Base-by-base conservation (phyloP, 2,888 invertebrate species). In the Sepiola atlantica region DNA sequence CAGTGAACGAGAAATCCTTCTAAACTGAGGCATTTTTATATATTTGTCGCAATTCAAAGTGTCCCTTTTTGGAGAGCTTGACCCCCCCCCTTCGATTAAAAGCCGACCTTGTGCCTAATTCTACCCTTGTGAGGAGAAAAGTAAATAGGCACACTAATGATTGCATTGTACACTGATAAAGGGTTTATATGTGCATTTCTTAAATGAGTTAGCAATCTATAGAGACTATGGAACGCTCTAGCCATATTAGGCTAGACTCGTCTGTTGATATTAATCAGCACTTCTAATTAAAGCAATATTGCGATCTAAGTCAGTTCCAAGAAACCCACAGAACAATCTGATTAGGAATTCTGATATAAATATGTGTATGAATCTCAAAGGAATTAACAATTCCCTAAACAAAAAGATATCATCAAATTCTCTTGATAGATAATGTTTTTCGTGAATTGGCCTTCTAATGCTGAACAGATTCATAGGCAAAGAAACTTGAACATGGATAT, bases 201-300 rank as follows among this genome's bases (percentile, higher is more conserved):
- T 77, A 77, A 77, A 77, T 77, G 77, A 77, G 77, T 77, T 77
- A 77, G 77, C n/a, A 77, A 77, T 77, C 77, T n/a, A n/a, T n/a
- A 77, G 77, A n/a, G 77, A 4, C 77, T 16, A n/a, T 77, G 16
- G n/a, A 45, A n/a, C 12, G 77, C 32, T 77, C n/a, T 77, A n/a
- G n/a, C 77, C n/a, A 32, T 77, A 32, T n/a, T n/a, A 77, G 77
- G 77, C 77, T n/a, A 77, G 77, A 16, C n/a, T 16, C n/a, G n/a
- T 77, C 77, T 77, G n/a, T 77, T 77, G 77, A 77, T n/a, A 77
- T n/a, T 77, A 77, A 77, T 77, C n/a, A 77, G n/a, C 14, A 18
- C n/a, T 18, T 77, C 77, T 77, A 77, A 77, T 77, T 77, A 77
- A 77, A 77, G n/a, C 77, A 77, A 77, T n/a, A 77, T 32, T n/a